A percentile compares a stretch with the other conserved stretches of the same genome.
phyloP scores from a whole-genome alignment of 1,140 invertebrate genomes.

The Macrosteles quadrilineatus region DNA sequence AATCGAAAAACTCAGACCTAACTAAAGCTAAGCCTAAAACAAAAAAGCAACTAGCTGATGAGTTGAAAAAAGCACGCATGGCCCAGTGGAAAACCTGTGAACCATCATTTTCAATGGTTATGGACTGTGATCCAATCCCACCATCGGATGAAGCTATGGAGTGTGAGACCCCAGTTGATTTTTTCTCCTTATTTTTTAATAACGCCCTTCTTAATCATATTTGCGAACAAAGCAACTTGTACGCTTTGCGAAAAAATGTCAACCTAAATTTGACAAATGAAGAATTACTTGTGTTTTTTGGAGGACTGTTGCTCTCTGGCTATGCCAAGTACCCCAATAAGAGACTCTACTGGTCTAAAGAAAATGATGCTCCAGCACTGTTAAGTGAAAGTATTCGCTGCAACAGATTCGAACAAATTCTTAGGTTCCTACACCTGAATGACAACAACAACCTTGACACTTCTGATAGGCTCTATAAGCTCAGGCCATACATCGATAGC shows the following conservation, averaged over 20 bases:
- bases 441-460: constrained; percentile 31
- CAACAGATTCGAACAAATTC: constrained; percentile 40
- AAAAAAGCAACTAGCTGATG: constrained; percentile 3
- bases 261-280: constrained; percentile 28
- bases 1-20: neutral
- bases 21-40: neutral
- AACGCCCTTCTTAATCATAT: constrained; percentile 21
- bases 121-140: constrained; percentile 13
- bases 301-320: constrained; percentile 38
- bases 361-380: constrained; percentile 37
- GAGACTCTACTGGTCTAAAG: constrained; percentile 34
- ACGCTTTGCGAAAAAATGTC: constrained; percentile 28
- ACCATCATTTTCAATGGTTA: neutral
- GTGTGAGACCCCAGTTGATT: constrained; percentile 17
- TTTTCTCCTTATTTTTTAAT: constrained; percentile 23
- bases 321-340: constrained; percentile 41
- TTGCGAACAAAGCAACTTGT: constrained; percentile 28
- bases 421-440: constrained; percentile 37
- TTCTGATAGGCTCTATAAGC: constrained; percentile 36
- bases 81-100: constrained; percentile 4
- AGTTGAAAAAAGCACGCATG: constrained; percentile 13
- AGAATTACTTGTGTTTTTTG: constrained; percentile 39
- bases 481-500: constrained; percentile 35
- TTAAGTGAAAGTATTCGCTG: constrained; percentile 35
- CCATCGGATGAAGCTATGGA: constrained; percentile 22